Base-by-base conservation (phyloP, 1,140 invertebrate species). In the Heliconius hewitsoni region DNA sequence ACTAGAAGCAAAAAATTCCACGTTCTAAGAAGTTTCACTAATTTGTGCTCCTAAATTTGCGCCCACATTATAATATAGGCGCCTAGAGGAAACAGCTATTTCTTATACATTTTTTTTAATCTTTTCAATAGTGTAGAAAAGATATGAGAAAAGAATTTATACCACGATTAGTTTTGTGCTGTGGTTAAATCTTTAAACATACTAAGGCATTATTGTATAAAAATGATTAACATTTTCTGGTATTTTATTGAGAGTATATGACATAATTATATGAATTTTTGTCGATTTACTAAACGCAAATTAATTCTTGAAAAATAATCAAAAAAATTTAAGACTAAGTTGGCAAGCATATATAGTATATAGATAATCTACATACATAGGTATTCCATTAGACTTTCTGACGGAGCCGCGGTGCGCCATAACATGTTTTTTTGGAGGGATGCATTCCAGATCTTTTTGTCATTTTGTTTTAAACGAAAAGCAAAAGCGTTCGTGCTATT, bases 401-500 rank as follows among this genome's bases (percentile, higher is more conserved):
- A 57, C 55, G 11, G 19, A 60, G 9, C 18, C 55, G 19, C 55
- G n/a, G 55, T 60, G n/a, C 55, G 55, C 55, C 55, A 60, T 60
- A 23, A 60, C n/a, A 60, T 60, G n/a, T 23, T 60, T 82, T 82
- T 52, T 52, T 19, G 83, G 89, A 91, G 74, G 83, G 77, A 80
- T 81, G 81, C 87, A 88, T 87, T 85, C 86, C 86, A 60, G 84
- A 87, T 87, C 85, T 86, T 83, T 83, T 83, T 80, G 78, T 78
- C 82, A 86, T 89, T 88, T 88, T 84, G 87, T 88, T 90, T 83
- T 74, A 85, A 87, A 90, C 55, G 55, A 23, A 52, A 52, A 52
- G 50, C 50, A 8, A 27, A 60, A 60, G 55, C 55, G n/a, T 60
- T 23, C 55, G 13, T 23, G 55, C 19, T 60, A 60, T 60, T 60